A percentile compares a stretch with the other conserved stretches of the same genome.
phyloP scores from a whole-genome alignment of 2,888 invertebrate genomes.

The Agriopis aurantiaria region DNA sequence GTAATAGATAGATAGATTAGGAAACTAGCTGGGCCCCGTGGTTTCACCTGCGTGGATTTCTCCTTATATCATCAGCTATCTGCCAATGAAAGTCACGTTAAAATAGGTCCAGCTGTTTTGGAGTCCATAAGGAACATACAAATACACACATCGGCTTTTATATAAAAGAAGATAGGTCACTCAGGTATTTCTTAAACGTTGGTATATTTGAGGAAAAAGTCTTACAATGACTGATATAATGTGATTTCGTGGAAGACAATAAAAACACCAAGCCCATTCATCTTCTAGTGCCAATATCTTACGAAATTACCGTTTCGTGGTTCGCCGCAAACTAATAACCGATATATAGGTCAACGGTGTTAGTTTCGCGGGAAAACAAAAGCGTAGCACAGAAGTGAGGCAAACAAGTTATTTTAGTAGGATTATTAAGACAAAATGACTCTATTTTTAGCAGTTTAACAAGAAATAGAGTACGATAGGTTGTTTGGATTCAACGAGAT shows the following conservation, averaged over 20 bases:
- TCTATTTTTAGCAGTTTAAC: slow-evolving; percentile 49
- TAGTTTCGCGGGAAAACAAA: slow-evolving; percentile 49
- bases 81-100: no score
- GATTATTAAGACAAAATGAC: slow-evolving; percentile 50
- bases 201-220: slow-evolving; percentile 31
- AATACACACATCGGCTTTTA: no score
- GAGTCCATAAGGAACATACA: no score
- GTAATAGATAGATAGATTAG: no score
- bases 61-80: no score
- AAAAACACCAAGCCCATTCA: slow-evolving; percentile 26
- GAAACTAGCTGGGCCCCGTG: no score
- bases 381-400: slow-evolving; percentile 36
- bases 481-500: slow-evolving; percentile 33
- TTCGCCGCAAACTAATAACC: slow-evolving; percentile 48
- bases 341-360: slow-evolving; percentile 52
- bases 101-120: no score
- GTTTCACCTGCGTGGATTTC: no score
- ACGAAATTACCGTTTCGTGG: slow-evolving; percentile 44
- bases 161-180: slow-evolving; percentile 1
- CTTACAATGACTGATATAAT: slow-evolving; percentile 15
- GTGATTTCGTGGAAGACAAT: slow-evolving; percentile 29
- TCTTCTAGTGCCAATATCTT: slow-evolving; percentile 37
- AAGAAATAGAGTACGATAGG: slow-evolving; percentile 36
- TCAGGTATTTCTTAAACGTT: slow-evolving; percentile 16
- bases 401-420: slow-evolving; percentile 47